A percentile compares a stretch with the other conserved stretches of the same genome.
Conservation (phyloP, 2,797 vertebrate species). For the Sylvia borin region DNA sequence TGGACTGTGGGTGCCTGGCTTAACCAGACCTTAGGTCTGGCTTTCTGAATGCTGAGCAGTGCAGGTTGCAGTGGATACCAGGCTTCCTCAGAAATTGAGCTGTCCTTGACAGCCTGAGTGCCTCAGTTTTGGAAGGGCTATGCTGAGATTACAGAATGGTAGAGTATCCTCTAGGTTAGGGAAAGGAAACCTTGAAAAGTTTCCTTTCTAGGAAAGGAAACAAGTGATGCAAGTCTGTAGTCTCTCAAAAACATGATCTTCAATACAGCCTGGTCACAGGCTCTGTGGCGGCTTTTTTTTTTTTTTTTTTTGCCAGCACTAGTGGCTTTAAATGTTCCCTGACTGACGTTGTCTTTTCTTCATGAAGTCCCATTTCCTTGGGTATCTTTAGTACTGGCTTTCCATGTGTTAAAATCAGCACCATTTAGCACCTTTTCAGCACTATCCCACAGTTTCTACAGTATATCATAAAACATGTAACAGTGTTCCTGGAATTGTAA, state of each 20-base stretch:
- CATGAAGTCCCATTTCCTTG: not conserved
- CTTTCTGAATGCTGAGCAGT: accelerated
- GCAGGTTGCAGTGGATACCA: not conserved
- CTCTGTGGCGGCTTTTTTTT: not conserved
- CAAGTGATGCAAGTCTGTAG: not conserved
- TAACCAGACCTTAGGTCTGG: not conserved
- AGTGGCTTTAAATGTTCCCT: not conserved
- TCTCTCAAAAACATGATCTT: not conserved
- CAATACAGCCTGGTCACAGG: not conserved
- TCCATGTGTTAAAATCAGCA: not conserved
- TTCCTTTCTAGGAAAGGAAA: not conserved
- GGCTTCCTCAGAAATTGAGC: not conserved
- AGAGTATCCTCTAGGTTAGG: not conserved
- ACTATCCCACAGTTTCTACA: not conserved
- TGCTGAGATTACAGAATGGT: not conserved
- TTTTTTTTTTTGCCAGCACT: not conserved
- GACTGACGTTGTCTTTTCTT: accelerated
- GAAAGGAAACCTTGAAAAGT: no score
- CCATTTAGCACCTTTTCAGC: not conserved
- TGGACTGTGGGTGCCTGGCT: not conserved
- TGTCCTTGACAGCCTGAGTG: accelerated
- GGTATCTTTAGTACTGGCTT: not conserved
- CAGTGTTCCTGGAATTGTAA: not conserved
- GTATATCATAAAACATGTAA: not conserved
- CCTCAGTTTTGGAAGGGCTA: not conserved